Percentiles rank a stretch among this genome's conserved stretches.
phyloP scores from a whole-genome alignment of 2,888 invertebrate genomes.

The Hoplodrina blanda region DNA sequence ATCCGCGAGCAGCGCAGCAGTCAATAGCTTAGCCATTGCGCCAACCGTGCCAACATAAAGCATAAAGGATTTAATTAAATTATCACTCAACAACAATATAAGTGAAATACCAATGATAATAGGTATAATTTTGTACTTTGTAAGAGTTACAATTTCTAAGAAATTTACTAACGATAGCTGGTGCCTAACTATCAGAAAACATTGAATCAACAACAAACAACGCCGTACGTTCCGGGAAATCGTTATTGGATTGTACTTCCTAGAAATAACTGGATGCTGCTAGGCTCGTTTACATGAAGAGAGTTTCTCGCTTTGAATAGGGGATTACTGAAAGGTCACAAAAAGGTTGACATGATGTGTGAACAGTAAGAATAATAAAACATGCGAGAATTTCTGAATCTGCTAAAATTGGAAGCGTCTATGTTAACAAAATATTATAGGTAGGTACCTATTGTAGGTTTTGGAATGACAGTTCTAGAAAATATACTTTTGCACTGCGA shows the following conservation, averaged over 20 bases:
- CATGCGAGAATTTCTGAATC: too few species aligned
- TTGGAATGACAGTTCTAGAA: too few species aligned
- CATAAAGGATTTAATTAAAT: background rate
- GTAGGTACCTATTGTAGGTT: too few species aligned
- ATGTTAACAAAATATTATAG: too few species aligned
- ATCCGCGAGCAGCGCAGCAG: too few species aligned
- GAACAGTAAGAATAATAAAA: background rate
- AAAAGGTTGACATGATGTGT: background rate
- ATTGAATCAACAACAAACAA: slow-evolving; percentile 14
- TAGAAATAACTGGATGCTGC: background rate
- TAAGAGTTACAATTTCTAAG: background rate
- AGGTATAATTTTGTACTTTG: background rate
- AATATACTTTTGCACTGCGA: too few species aligned
- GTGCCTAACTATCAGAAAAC: slow-evolving; percentile 11
- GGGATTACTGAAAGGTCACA: background rate
- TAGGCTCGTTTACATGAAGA: slow-evolving; percentile 1
- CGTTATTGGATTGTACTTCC: slow-evolving; percentile 12
- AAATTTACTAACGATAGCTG: slow-evolving; percentile 1
- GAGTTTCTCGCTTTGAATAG: background rate
- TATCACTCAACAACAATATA: background rate
- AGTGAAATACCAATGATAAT: background rate
- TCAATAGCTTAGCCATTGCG: too few species aligned
- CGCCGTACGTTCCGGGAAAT: slow-evolving; percentile 6
- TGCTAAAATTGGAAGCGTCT: too few species aligned
- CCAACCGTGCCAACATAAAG: background rate